Conservation (phyloP, 2,113 vertebrate genomes). For the Trichechus manatus region DNA sequence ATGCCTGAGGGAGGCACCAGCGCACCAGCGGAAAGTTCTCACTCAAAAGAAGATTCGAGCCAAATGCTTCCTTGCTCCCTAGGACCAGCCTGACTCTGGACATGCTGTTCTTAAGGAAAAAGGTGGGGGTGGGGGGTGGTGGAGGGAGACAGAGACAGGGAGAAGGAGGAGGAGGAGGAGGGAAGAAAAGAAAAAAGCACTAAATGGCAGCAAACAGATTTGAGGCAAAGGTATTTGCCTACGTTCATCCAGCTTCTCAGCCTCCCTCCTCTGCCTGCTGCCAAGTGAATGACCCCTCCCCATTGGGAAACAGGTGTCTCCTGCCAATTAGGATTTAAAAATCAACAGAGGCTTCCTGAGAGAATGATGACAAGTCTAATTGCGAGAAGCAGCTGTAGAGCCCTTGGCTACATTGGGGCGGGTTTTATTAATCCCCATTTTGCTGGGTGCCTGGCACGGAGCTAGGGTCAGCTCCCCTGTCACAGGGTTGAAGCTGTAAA, state of each 20-base stretch:
- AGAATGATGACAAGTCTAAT: slow-evolving; percentile 82
- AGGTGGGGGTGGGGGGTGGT: accelerated
- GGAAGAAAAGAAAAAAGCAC: background rate
- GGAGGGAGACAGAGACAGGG: no score
- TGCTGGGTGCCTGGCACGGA: slow-evolving; percentile 73
- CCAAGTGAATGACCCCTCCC: slow-evolving; percentile 54
- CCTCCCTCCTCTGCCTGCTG: background rate
- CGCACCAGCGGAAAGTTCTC: background rate
- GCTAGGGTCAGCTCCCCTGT: slow-evolving; percentile 59
- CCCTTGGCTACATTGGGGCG: slow-evolving; percentile 45
- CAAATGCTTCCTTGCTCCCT: background rate
- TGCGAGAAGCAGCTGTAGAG: slow-evolving; percentile 79
- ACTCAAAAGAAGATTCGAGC: background rate
- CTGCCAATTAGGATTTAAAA: slow-evolving; percentile 83
- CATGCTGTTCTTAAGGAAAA: background rate
- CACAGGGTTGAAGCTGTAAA: slow-evolving; percentile 59
- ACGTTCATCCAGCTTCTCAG: background rate
- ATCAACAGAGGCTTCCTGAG: slow-evolving; percentile 79
- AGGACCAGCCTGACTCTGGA: background rate
- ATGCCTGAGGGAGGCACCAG: background rate
- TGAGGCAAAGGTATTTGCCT: background rate
- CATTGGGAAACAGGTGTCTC: slow-evolving; percentile 74
- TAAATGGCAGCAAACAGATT: background rate
- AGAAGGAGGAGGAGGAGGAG: background rate
- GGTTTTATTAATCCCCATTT: slow-evolving; percentile 74